A percentile compares a stretch with the other conserved stretches of the same genome.
Conservation (phyloP, 1,140 invertebrate species). For the Rhagoletis pomonella region DNA sequence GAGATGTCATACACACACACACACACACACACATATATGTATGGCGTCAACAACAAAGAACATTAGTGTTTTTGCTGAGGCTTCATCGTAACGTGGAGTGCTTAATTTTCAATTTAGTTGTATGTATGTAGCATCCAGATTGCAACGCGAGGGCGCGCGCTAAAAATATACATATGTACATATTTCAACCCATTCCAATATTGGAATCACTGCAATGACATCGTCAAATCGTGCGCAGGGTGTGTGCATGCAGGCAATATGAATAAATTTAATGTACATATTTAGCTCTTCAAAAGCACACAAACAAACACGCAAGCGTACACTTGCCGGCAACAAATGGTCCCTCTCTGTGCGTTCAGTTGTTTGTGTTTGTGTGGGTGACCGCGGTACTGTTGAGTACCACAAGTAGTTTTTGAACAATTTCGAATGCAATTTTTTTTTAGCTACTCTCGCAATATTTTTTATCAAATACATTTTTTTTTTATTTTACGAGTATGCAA, state of each 20-base stretch:
- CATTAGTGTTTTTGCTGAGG: slow-evolving; percentile 26
- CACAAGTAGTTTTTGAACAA: slow-evolving; percentile 48
- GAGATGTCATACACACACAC: neutral
- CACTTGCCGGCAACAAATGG: neutral
- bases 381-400: slow-evolving; percentile 1
- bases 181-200: slow-evolving; percentile 4
- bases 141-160: neutral
- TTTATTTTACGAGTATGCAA: neutral
- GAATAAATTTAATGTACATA: slow-evolving; percentile 30
- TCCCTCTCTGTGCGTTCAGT: neutral
- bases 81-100: neutral
- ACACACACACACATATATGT: neutral
- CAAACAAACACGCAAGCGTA: neutral
- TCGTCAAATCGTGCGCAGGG: neutral
- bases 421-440: slow-evolving; percentile 15
- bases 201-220: slow-evolving; percentile 45
- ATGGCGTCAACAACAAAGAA: neutral
- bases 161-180: neutral
- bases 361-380: neutral
- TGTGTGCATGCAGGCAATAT: slow-evolving; percentile 32
- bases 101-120: slow-evolving; percentile 45
- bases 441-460: neutral
- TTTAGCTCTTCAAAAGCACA: too few species aligned
- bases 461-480: neutral
- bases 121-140: neutral